These are phyloP conservation scores for Margarornis squamiger DNA, from an alignment of 2,797 vertebrate species.

Conservation along the genomic window DNA sequence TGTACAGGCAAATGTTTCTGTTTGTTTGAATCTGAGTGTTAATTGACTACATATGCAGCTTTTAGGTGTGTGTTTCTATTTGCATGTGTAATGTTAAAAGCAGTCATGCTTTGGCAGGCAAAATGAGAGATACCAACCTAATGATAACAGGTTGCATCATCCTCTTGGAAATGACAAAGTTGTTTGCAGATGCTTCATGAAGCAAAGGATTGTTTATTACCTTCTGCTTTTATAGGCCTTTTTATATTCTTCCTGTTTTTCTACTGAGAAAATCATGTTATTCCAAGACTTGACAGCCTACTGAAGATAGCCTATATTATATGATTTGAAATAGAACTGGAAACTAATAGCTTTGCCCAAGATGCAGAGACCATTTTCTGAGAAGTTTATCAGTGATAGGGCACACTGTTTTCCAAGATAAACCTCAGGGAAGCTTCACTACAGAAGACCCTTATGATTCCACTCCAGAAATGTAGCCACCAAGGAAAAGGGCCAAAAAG, in stretches of 20 bases:
- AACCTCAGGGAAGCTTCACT: not conserved
- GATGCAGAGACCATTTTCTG: not conserved
- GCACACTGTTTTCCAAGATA: not conserved
- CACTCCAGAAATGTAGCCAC: not conserved
- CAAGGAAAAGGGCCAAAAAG: not conserved
- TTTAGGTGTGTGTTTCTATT: not conserved
- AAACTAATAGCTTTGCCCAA: not conserved
- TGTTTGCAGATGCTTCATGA: not conserved
- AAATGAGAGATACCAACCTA: not conserved
- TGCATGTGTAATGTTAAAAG: not conserved
- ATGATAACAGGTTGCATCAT: not conserved
- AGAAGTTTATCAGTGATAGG: not conserved
- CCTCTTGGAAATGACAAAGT: not conserved
- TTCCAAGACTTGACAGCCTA: not conserved
- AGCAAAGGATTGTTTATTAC: not conserved
- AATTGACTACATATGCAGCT: not conserved
- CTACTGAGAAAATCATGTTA: not conserved
- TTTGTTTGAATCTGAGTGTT: not conserved
- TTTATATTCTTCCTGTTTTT: not conserved
- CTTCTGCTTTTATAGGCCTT: not conserved
- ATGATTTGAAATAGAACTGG: not conserved
- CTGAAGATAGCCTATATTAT: not conserved
- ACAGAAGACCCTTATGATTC: not conserved
- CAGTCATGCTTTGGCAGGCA: not conserved
- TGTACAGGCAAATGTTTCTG: not conserved